phyloP scores from a whole-genome alignment of 1,140 invertebrate genomes.

The Zaprionus camerounensis region DNA sequence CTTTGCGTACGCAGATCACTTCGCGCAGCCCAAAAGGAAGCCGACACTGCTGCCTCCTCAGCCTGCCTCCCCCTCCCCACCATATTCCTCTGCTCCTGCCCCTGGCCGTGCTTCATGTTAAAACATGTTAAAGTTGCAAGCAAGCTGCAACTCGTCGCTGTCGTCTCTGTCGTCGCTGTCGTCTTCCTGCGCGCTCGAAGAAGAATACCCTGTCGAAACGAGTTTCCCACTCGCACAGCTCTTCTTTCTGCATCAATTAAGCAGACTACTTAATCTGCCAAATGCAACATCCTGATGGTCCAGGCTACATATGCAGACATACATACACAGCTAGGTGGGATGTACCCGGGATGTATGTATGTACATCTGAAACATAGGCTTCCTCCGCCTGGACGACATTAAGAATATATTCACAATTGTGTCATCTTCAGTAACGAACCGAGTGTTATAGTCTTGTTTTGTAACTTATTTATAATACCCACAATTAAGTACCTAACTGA shows the following conservation, averaged over 20 bases:
- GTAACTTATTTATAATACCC: too few relatives aligned
- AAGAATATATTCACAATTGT: too few relatives aligned
- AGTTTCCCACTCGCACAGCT: conserved; percentile 1
- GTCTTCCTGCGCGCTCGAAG: conserved; percentile 3
- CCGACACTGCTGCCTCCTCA: conserved; percentile 1
- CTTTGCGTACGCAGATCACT: conserved; percentile 4
- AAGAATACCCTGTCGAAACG: not conserved
- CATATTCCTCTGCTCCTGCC: not conserved
- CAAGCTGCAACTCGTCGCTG: conserved; percentile 66
- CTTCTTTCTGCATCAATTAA: conserved; percentile 4
- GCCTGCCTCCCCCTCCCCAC: too few relatives aligned
- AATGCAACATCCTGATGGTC: not conserved
- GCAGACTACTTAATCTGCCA: conserved; percentile 12
- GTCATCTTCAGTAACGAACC: too few relatives aligned
- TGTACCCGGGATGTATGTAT: too few relatives aligned
- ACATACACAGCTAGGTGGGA: too few relatives aligned
- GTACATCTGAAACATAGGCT: too few relatives aligned
- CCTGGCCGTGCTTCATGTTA: too few relatives aligned
- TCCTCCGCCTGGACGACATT: too few relatives aligned
- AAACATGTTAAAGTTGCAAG: conserved; percentile 68
- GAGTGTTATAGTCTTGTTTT: too few relatives aligned
- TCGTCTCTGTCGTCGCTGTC: not conserved
- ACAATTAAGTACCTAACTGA: too few relatives aligned
- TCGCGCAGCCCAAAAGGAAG: conserved; percentile 7
- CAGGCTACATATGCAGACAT: not conserved